phyloP scores from a whole-genome alignment of 2,113 vertebrate species.

The Redunca redunca region DNA sequence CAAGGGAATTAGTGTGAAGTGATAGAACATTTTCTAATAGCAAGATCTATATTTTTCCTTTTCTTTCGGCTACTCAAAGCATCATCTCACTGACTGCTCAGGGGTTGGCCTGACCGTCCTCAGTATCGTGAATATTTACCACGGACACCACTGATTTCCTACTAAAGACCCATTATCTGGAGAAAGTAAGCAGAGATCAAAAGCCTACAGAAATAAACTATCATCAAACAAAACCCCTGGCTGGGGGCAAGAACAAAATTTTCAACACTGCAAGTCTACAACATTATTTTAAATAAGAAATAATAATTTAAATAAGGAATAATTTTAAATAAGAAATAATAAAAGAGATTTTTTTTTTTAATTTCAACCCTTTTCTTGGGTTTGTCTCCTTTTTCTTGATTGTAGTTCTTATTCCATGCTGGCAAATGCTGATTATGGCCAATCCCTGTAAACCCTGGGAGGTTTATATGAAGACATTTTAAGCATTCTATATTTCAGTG shows the following conservation, averaged over 20 bases:
- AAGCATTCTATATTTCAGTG: slow-evolving; percentile 85
- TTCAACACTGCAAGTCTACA: background rate
- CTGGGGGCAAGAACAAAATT: slow-evolving; percentile 18
- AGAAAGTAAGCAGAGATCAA: slow-evolving; percentile 61
- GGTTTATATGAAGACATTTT: slow-evolving; percentile 84
- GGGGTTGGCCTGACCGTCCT: slow-evolving; percentile 73
- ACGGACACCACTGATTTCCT: slow-evolving; percentile 69
- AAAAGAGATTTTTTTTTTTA: background rate
- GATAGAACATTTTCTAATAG: slow-evolving; percentile 78
- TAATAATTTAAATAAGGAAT: slow-evolving; percentile 9
- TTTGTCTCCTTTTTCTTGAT: slow-evolving; percentile 34
- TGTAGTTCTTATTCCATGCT: slow-evolving; percentile 75
- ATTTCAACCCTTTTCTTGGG: background rate
- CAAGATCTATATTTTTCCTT: slow-evolving; percentile 75
- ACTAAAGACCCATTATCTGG: slow-evolving; percentile 7
- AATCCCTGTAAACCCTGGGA: slow-evolving; percentile 78
- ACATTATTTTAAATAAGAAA: slow-evolving; percentile 46
- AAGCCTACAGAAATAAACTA: slow-evolving; percentile 17
- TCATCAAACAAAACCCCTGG: background rate
- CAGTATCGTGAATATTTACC: slow-evolving; percentile 46
- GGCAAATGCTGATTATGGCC: slow-evolving; percentile 69
- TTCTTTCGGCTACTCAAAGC: slow-evolving; percentile 66
- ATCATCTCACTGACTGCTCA: slow-evolving; percentile 74
- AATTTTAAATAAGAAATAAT: slow-evolving; percentile 45
- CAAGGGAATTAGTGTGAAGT: slow-evolving; percentile 78